Evolutionary conservation across 2,113 vertebrate species (phyloP).

Genomic region (Calyptomena viridis): DNA sequence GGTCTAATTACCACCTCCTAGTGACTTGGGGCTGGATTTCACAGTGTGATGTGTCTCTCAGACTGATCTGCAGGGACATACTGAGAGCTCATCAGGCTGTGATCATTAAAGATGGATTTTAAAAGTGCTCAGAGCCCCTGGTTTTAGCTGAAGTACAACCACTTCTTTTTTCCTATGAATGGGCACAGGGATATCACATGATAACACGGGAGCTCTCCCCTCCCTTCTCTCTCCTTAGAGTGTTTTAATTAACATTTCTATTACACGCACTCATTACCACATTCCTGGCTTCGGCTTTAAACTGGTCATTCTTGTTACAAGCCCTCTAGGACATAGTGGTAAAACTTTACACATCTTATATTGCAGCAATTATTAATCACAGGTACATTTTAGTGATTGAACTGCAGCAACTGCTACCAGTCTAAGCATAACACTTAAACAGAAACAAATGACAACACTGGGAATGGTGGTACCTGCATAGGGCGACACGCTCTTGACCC

Average conservation of each 20-base stretch:
- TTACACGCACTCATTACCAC: conserved; percentile 56
- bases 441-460: conserved; percentile 44
- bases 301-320: conserved; percentile 57
- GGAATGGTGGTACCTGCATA: background rate
- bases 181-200: conserved; percentile 20
- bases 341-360: conserved; percentile 58
- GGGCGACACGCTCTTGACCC: background rate
- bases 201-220: background rate
- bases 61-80: background rate
- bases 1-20: background rate
- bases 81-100: background rate
- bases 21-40: background rate
- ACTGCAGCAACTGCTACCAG: conserved; percentile 42
- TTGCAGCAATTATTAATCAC: conserved; percentile 61
- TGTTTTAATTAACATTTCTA: conserved; percentile 65
- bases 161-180: background rate
- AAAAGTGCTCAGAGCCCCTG: background rate
- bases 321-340: conserved; percentile 52
- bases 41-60: background rate
- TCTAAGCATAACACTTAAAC: background rate
- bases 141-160: background rate
- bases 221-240: background rate
- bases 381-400: conserved; percentile 31
- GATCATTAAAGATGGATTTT: background rate
- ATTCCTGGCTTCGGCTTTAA: conserved; percentile 57